Evolutionary conservation across 2,888 invertebrate genomes (phyloP).

Genomic region (Trachelus troglodyta): DNA sequence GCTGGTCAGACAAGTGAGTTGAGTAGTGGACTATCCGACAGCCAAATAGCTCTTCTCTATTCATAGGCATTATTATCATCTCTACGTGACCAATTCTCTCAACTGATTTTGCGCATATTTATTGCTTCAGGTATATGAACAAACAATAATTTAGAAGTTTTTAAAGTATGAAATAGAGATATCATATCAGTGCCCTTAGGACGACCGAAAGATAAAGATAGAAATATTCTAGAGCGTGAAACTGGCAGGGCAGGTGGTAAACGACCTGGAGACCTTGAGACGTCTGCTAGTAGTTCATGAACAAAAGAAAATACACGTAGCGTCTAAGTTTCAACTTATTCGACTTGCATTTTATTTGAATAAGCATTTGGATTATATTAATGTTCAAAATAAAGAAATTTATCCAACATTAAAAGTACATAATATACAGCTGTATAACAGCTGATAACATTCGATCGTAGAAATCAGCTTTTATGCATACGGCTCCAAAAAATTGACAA

Average conservation of each 20-base stretch:
- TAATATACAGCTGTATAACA: not conserved
- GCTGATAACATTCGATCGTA: not conserved
- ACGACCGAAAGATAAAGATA: slow-evolving; percentile 21
- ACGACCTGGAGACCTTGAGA: slow-evolving; percentile 63
- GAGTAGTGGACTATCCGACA: not conserved
- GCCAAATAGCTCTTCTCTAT: not conserved
- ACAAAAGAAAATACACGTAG: slow-evolving; percentile 26
- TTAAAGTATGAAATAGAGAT: too few relatives aligned
- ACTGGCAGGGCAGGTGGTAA: slow-evolving; percentile 60
- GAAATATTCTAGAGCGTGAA: slow-evolving; percentile 38
- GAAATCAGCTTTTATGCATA: not conserved
- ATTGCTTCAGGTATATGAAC: too few relatives aligned
- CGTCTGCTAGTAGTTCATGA: slow-evolving; percentile 43
- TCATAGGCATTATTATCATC: not conserved
- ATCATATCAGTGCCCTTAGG: not conserved
- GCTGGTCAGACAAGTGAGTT: slow-evolving; percentile 43
- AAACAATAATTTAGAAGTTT: too few relatives aligned
- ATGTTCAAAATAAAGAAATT: not conserved
- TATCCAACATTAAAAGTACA: not conserved
- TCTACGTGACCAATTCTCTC: slow-evolving; percentile 16
- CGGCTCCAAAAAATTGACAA: too few relatives aligned
- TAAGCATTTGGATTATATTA: slow-evolving; percentile 25
- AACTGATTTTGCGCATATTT: too few relatives aligned
- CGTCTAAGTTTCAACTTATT: slow-evolving; percentile 25
- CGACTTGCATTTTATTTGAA: slow-evolving; percentile 22